A percentile compares a stretch with the other conserved stretches of the same genome.
These are phyloP conservation scores for Agrotis ipsilon DNA, from an alignment of 2,888 invertebrate species.

Conservation along the genomic window DNA sequence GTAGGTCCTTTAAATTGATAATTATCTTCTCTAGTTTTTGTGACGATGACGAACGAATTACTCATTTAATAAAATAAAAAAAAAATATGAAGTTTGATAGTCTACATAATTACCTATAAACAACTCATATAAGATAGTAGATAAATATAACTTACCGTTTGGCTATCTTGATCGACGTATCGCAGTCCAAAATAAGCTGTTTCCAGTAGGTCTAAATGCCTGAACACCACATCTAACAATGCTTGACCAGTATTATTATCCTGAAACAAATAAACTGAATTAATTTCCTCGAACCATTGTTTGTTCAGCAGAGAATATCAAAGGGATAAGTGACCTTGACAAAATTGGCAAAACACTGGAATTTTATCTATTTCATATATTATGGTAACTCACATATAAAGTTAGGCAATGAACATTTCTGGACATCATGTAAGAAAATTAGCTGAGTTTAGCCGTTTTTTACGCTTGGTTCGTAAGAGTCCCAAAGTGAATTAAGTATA, in stretches of 20 bases:
- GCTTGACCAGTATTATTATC: slow-evolving; percentile 97
- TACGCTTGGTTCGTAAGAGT: no score
- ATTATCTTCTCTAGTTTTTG: no score
- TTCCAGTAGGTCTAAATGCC: slow-evolving; percentile 98
- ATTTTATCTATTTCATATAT: slow-evolving; percentile 1
- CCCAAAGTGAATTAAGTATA: no score
- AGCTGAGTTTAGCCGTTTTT: no score
- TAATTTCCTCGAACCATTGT: neutral
- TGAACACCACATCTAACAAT: slow-evolving; percentile 97
- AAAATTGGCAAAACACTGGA: slow-evolving; percentile 1
- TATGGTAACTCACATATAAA: neutral
- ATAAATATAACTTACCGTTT: slow-evolving; percentile 94
- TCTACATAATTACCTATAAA: no score
- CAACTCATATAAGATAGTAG: no score
- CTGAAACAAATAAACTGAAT: slow-evolving; percentile 89
- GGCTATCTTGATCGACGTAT: slow-evolving; percentile 97
- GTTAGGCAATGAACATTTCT: slow-evolving; percentile 1
- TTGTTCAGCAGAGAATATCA: slow-evolving; percentile 5
- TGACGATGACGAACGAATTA: no score
- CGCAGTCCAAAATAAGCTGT: slow-evolving; percentile 99
- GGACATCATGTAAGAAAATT: neutral
- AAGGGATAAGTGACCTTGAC: slow-evolving; percentile 2
- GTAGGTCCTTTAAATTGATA: no score
- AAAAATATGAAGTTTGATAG: no score
- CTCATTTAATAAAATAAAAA: no score